Conservation (phyloP, 2,888 invertebrate species). For the Drosophila eohydei region DNA sequence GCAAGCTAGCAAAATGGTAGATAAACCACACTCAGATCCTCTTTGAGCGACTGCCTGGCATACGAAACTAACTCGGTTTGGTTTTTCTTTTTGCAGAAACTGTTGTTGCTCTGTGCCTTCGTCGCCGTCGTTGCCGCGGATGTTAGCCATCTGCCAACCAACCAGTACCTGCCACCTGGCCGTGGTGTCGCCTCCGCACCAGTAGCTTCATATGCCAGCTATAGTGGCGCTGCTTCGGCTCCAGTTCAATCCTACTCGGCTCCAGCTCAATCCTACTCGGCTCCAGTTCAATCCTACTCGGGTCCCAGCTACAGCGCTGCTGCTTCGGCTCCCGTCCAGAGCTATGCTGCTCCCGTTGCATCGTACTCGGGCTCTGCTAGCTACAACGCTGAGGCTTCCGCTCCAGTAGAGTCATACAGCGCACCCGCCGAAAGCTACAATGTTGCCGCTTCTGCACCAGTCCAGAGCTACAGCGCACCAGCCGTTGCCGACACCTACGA, state of each 20-base stretch:
- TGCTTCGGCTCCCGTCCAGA: constrained; percentile 50
- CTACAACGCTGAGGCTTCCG: not conserved
- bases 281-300: constrained; percentile 28
- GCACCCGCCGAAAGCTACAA: not conserved
- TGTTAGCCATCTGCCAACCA: constrained; percentile 80
- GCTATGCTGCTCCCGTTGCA: constrained; percentile 37
- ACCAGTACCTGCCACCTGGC: constrained; percentile 78
- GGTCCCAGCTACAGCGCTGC: constrained; percentile 49
- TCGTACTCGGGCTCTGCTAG: constrained; percentile 35
- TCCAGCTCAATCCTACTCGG: constrained; percentile 42
- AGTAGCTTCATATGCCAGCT: constrained; percentile 47
- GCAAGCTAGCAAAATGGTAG: constrained; percentile 75
- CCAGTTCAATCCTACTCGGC: constrained; percentile 54
- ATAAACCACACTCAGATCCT: not conserved
- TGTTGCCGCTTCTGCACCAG: constrained; percentile 40
- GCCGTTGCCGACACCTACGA: constrained; percentile 57
- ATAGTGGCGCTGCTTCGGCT: constrained; percentile 51
- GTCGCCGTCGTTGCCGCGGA: constrained; percentile 79
- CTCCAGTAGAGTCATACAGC: constrained; percentile 9
- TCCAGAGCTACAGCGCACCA: constrained; percentile 45
- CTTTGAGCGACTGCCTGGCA: not conserved
- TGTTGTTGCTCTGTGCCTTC: constrained; percentile 78
- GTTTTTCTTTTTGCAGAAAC: constrained; percentile 69
- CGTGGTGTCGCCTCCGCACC: constrained; percentile 55
- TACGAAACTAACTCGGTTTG: not conserved